phyloP scores from a whole-genome alignment of 92 coral and sea anemone genomes.

The Parazoanthus atlanticus region DNA sequence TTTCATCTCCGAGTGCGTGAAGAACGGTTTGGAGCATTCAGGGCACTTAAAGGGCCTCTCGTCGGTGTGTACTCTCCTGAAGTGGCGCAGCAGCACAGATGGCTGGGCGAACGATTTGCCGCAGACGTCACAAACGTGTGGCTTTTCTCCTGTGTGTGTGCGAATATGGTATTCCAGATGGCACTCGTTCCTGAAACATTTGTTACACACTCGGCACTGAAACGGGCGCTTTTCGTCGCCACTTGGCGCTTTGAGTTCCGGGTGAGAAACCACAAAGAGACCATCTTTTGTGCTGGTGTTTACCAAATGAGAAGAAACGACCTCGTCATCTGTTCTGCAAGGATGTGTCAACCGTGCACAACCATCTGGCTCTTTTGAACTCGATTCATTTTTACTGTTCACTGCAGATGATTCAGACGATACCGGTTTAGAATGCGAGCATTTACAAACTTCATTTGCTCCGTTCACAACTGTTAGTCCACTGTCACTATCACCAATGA shows the following conservation, averaged over 20 bases:
- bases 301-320: background rate
- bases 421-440: conserved; percentile 8
- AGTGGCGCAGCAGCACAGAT: conserved; percentile 37
- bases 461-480: background rate
- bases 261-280: conserved; percentile 3
- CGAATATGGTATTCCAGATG: conserved; percentile 45
- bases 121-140: conserved; percentile 31
- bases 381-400: background rate
- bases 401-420: background rate
- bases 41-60: conserved; percentile 44
- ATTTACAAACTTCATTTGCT: background rate
- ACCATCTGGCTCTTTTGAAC: background rate
- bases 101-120: conserved; percentile 40
- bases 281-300: background rate
- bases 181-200: conserved; percentile 40
- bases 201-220: conserved; percentile 35
- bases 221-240: conserved; percentile 30
- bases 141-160: conserved; percentile 45
- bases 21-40: conserved; percentile 23
- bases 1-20: conserved; percentile 39
- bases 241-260: conserved; percentile 26
- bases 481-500: background rate
- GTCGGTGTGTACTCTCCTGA: conserved; percentile 39
- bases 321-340: background rate
- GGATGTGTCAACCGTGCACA: background rate